phyloP scores from a whole-genome alignment of 2,113 vertebrate genomes.

The Hyperoodon ampullatus region DNA sequence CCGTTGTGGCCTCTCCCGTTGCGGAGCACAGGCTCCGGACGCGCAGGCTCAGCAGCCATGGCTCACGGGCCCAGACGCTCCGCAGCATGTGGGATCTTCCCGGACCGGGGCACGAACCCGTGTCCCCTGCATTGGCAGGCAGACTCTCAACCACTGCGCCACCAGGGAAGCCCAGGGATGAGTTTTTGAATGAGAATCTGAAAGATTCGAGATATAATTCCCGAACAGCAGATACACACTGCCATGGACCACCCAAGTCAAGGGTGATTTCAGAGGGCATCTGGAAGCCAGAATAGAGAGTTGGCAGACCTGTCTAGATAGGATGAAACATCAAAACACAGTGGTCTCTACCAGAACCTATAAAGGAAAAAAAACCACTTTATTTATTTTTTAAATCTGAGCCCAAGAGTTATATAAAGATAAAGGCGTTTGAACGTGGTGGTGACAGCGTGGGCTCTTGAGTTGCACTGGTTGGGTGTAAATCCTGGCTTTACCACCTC shows the following conservation, averaged over 20 bases:
- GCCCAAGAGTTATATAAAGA: not conserved
- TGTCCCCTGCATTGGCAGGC: too few species aligned
- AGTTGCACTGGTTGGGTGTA: not conserved
- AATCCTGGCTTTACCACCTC: not conserved
- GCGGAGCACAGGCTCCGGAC: too few species aligned
- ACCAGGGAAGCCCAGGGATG: too few species aligned
- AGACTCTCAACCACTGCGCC: too few species aligned
- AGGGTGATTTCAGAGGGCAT: not conserved
- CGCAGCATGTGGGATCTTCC: too few species aligned
- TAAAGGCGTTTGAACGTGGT: not conserved
- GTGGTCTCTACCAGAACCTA: not conserved
- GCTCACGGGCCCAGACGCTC: too few species aligned
- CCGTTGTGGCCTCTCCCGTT: too few species aligned
- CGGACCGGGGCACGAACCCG: too few species aligned
- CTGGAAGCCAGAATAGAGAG: not conserved
- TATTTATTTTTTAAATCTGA: not conserved
- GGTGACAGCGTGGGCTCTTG: not conserved
- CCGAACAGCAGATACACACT: rapidly evolving
- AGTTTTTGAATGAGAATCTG: not conserved
- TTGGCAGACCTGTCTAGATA: not conserved
- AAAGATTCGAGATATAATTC: not conserved
- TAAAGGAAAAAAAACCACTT: not conserved
- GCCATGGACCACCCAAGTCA: not conserved
- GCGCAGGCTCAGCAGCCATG: too few species aligned
- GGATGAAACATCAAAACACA: not conserved